Conservation (phyloP, 2,113 vertebrate genomes). For the Centrocercus urophasianus region DNA sequence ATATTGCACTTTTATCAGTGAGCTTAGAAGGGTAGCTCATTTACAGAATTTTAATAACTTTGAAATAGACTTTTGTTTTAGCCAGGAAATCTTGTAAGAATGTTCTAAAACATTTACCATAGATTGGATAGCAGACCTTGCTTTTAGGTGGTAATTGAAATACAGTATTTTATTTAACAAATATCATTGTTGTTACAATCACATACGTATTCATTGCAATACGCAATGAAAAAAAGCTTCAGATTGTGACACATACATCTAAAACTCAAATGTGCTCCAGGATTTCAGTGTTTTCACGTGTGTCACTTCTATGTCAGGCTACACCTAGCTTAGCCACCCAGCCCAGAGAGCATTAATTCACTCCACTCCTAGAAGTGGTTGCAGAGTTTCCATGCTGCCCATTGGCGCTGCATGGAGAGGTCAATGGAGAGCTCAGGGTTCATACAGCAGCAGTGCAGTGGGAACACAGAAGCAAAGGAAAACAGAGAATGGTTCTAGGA, state of each 20-base stretch:
- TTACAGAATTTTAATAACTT: conserved; percentile 69
- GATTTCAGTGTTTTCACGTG: background rate
- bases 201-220: background rate
- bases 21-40: conserved; percentile 56
- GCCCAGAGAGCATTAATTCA: background rate
- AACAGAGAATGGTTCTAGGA: background rate
- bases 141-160: conserved; percentile 26
- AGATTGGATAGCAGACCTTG: background rate
- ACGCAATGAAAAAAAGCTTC: fast-evolving
- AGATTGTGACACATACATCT: background rate
- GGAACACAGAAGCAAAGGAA: background rate
- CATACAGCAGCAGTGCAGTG: background rate
- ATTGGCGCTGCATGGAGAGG: background rate
- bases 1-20: conserved; percentile 40
- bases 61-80: conserved; percentile 56
- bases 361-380: fast-evolving
- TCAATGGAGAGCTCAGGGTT: background rate
- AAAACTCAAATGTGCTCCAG: background rate
- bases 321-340: background rate
- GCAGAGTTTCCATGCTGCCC: background rate
- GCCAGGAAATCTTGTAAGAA: conserved; percentile 39
- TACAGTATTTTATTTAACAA: background rate
- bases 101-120: conserved; percentile 58
- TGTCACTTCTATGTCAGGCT: background rate
- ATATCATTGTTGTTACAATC: background rate